These are phyloP conservation scores for Pseudopodoces humilis DNA, from an alignment of 2,113 vertebrate genomes.

Conservation along the genomic window DNA sequence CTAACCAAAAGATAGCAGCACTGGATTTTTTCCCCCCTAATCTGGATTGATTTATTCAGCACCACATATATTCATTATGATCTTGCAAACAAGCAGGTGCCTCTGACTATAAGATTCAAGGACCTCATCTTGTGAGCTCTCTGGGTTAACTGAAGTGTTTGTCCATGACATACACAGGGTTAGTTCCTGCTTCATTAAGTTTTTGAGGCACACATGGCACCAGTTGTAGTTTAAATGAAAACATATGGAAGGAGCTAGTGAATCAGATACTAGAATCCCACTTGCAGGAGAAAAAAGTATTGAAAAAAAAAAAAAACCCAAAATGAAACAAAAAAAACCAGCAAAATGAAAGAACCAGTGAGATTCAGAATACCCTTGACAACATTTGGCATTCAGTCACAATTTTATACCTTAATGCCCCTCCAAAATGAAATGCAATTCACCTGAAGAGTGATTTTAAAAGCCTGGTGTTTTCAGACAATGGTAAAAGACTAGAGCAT, in stretches of 20 bases:
- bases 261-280: background rate
- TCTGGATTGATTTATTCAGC: background rate
- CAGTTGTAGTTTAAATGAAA: background rate
- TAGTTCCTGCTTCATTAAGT: background rate
- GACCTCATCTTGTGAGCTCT: background rate
- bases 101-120: background rate
- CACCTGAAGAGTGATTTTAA: background rate
- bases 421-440: background rate
- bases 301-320: background rate
- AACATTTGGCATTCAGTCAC: background rate
- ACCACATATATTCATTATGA: background rate
- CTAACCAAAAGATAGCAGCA: background rate
- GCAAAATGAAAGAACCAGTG: background rate
- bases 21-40: background rate
- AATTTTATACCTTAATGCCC: background rate
- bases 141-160: background rate
- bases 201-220: background rate
- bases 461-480: background rate
- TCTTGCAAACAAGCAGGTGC: background rate
- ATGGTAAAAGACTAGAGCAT: background rate
- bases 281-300: fast-evolving
- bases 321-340: background rate
- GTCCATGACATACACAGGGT: background rate
- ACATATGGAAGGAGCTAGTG: background rate
- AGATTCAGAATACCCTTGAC: background rate